Evolutionary conservation across 2,797 vertebrate species (phyloP), one percentile per base, ranked within the genome.

Genomic region (Lepus townsendii): DNA sequence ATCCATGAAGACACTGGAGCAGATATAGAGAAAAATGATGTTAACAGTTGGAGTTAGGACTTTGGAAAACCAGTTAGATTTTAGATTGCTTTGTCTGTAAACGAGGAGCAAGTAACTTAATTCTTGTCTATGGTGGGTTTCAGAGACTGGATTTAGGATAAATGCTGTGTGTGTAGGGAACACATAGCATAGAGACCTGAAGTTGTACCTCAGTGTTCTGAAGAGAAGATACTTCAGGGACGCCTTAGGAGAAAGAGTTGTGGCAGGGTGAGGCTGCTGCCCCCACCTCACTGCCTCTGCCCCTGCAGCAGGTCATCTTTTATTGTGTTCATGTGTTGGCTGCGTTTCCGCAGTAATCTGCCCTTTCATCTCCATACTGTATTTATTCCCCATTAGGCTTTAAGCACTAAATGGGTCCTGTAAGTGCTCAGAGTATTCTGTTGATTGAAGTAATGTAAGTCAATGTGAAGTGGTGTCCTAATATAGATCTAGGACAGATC

Each of bases 61-160:
- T 73, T 82, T 77, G 76, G 84, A 91, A 35, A 52, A 78, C 42
- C 30, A 71, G 5, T 68, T 95, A 77, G 60, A 52, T 80, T 91
- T 92, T 62, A 75, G 93, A 62, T 88, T 69, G 66, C 27, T 88
- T 80, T n/a, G 5, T 42, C 32, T 92, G 52, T 22, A 72, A 73
- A 72, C 84, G 66, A 88, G 14, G 60, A 79, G 32, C 54, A 66
- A 87, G 32, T n/a, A 14, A 65, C 62, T 88, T 71, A 68, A 63
- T 78, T 91, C 65, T 89, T 86, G 35, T 82, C 27, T 71, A 32
- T 7, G 13, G 27, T 54, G n/a, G 17, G 5, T 88, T 95, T 88
- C 73, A 90, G 66, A 87, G 60, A 69, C 52, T 26, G 17, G 38
- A 38, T 86, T 80, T 66, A 65, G 65, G 90, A 3, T 83, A 86